Base-by-base conservation (phyloP, 1,140 invertebrate species). In the Aporrectodea caliginosa region DNA sequence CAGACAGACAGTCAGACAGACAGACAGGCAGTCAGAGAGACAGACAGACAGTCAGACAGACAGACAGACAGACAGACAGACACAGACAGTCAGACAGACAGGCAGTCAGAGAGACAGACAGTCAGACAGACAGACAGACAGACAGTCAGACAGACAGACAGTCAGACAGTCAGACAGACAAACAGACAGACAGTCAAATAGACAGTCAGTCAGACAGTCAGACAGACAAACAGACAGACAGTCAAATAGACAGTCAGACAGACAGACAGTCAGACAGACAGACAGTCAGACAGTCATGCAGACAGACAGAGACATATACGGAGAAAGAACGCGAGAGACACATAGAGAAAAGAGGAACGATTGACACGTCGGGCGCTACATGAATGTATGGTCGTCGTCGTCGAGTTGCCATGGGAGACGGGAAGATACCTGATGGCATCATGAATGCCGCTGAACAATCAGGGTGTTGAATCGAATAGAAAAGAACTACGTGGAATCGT, bases 121-220 rank as follows among this genome's bases (percentile, higher is more conserved):
- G 78, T 76, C 73, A 79, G 73, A 78, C 73, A 79, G 78, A 78
- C 73, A 77, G 78, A 78, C 73, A 79, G 78, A 78, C 73, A 79
- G 73, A 78, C 73, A 79, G 78, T 76, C 73, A 79, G 73, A 78
- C 73, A 79, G 78, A 78, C 73, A 79, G 78, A 78, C 73, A 79
- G 78, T 76, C 73, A 78, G 78, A 78, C 73, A 79, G 78, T 69
- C 79, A 83, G 82, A 12, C 43, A 58, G 43, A 12, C 43, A 58
- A 22, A 12, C 43, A 58, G 43, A 12, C 43, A 58, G 43, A 12
- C 43, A 58, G 43, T 58, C 43, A 58, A 22, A 12, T 22, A 58
- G 43, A 12, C 43, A 58, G 43, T 58, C 43, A 58, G 43, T 58
- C 43, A 58, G 43, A 12, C 43, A 58, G 43, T 58, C 43, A 58